Conservation (phyloP, 2,888 invertebrate species). For the Agrochola macilenta region DNA sequence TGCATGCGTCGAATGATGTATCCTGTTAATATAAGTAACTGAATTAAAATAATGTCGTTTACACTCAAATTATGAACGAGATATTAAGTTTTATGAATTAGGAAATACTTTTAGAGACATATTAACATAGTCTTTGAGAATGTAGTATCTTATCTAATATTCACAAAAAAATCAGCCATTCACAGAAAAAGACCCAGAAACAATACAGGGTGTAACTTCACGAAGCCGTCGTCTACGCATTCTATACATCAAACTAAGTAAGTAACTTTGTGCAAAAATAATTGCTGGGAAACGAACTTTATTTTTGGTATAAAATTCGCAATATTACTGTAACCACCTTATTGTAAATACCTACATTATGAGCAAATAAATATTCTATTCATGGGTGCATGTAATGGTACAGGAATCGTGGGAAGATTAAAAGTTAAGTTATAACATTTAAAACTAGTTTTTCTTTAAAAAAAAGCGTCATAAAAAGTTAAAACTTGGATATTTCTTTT, state of each 20-base stretch:
- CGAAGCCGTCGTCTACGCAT: background rate
- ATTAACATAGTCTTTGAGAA: background rate
- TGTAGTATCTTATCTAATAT: background rate
- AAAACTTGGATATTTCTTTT: no score
- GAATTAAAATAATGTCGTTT: constrained; percentile 5
- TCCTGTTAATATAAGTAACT: background rate
- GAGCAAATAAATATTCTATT: no score
- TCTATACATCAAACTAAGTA: background rate
- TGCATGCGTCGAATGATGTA: background rate
- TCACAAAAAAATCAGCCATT: background rate
- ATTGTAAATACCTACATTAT: no score
- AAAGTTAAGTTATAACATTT: no score
- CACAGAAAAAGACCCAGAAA: no score
- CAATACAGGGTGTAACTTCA: no score
- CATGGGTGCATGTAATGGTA: background rate
- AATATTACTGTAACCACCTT: no score
- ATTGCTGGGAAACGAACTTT: background rate
- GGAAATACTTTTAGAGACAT: background rate
- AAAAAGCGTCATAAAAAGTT: no score
- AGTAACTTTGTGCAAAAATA: background rate
- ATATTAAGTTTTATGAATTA: background rate
- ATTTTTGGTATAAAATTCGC: background rate
- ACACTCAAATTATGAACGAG: background rate
- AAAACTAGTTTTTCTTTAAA: no score
- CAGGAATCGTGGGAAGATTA: background rate